Conservation (phyloP, 1,140 invertebrate species). For the Danaus plexippus region DNA sequence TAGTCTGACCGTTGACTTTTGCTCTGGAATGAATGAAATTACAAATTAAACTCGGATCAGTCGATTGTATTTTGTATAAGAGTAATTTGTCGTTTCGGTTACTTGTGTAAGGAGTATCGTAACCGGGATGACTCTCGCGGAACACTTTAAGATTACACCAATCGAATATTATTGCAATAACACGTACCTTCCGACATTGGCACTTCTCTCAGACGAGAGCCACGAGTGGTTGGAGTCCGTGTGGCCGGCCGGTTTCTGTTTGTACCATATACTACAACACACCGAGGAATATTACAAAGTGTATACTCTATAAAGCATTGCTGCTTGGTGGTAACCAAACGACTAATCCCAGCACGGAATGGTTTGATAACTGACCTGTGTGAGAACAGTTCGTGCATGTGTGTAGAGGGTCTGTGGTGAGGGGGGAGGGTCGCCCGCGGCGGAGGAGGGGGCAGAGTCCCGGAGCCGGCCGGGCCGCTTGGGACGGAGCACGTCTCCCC, state of each 20-base stretch:
- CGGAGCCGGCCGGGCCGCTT: conserved; percentile 8
- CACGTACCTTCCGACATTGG: conserved; percentile 33
- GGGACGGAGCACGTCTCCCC: conserved; percentile 49
- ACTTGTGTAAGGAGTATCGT: too few relatives aligned
- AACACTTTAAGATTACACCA: too few relatives aligned
- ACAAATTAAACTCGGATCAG: not conserved
- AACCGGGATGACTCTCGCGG: too few relatives aligned
- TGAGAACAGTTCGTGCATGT: conserved; percentile 58
- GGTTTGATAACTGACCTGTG: conserved; percentile 31
- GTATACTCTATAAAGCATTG: not conserved
- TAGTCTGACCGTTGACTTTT: conserved; percentile 28
- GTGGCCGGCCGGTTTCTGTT: conserved; percentile 36
- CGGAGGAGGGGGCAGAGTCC: conserved; percentile 37
- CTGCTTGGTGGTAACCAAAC: too few relatives aligned
- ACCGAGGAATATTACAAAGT: not conserved
- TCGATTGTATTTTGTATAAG: too few relatives aligned
- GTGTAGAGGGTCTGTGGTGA: conserved; percentile 14
- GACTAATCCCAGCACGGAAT: too few relatives aligned
- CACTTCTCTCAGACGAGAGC: conserved; percentile 32
- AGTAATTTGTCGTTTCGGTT: too few relatives aligned
- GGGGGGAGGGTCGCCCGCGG: conserved; percentile 11
- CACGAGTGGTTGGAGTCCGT: conserved; percentile 25
- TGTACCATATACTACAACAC: conserved; percentile 53
- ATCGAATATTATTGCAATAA: too few relatives aligned
- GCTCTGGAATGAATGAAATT: conserved; percentile 31